Base-by-base conservation (phyloP, 2,888 invertebrate genomes). In the Drosophila helvetica region DNA sequence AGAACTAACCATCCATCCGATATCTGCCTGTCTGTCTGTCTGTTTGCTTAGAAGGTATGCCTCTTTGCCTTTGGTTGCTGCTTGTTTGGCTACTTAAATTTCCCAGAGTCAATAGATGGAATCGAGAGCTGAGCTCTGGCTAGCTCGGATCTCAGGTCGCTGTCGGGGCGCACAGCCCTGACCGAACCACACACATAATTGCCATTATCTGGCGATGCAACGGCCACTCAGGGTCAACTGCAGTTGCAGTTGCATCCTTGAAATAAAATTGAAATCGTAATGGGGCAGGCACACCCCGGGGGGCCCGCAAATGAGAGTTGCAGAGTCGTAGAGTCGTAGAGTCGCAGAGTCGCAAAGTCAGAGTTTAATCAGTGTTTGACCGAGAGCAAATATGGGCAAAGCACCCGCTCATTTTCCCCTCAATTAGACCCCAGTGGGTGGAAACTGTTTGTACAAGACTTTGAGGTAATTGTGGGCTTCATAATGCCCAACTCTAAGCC, bases 131-230 rank as follows among this genome's bases (percentile, higher is more conserved):
- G 27, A 22, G 22, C 22, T 27, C 65, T 75, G 72, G 71, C 59
- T 58, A 25, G 46, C 56, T 63, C 57, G 42, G 62, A 56, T 73
- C 69, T 65, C 17, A 47, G 65, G 73, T 67, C 67, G 70, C 66
- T 22, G 22, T 22, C 22, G 22, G 5, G 22, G 22, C 22, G 72
- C 62, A 18, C 69, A 83, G 78, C 83, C 83, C 88, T 88, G 83
- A 80, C 78, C 84, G 86, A 72, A 72, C 69, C 38, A n/a, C 38
- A n/a, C 7, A 78, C 74, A 77, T 79, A 85, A 85, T 87, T 88
- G 80, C 75, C 52, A 66, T 60, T 73, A 56, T 73, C 64, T 64
- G 64, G 63, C 73, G 67, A 65, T 66, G 67, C 58, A 51, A 67
- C 63, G 57, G 62, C 56, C 53, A 60, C 59, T 69, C 83, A 88